phyloP scores from a whole-genome alignment of 2,113 vertebrate genomes.

The Brachyhypopomus occidentalis region DNA sequence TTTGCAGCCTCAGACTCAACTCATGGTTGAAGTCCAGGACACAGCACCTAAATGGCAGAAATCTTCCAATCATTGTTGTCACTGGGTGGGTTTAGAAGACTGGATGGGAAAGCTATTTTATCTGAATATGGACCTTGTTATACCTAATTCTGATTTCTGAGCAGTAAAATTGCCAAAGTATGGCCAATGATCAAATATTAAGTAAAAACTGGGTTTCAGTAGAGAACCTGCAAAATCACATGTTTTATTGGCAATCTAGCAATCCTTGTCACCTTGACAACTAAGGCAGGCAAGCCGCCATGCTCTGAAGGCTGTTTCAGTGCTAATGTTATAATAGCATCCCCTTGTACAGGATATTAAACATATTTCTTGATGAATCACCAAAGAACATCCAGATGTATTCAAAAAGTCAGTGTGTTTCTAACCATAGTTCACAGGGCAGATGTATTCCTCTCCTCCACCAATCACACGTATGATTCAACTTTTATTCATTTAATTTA shows the following conservation, averaged over 20 bases:
- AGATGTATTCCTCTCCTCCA: slow-evolving; percentile 12
- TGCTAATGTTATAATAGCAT: slow-evolving; percentile 6
- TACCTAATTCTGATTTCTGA: background rate
- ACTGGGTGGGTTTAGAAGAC: background rate
- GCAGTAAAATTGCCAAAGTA: background rate
- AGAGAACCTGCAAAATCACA: background rate
- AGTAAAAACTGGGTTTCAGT: background rate
- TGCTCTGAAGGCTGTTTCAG: background rate
- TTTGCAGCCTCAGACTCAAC: background rate
- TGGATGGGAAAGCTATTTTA: no score
- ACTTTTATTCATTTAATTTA: slow-evolving; percentile 5
- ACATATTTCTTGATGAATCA: slow-evolving; percentile 44
- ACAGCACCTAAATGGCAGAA: background rate
- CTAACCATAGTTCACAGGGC: slow-evolving; percentile 5
- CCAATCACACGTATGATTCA: slow-evolving; percentile 24
- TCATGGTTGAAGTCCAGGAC: background rate
- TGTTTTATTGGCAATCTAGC: background rate
- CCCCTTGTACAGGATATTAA: slow-evolving; percentile 30
- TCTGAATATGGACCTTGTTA: background rate
- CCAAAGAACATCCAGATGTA: slow-evolving; percentile 30
- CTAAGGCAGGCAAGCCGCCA: slow-evolving; percentile 26
- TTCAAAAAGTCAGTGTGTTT: slow-evolving; percentile 15
- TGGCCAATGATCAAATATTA: background rate
- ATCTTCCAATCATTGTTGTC: background rate
- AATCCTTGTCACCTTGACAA: slow-evolving; percentile 32